phyloP scores from a whole-genome alignment of 1,140 invertebrate species.

The Tetramorium alpestre region DNA sequence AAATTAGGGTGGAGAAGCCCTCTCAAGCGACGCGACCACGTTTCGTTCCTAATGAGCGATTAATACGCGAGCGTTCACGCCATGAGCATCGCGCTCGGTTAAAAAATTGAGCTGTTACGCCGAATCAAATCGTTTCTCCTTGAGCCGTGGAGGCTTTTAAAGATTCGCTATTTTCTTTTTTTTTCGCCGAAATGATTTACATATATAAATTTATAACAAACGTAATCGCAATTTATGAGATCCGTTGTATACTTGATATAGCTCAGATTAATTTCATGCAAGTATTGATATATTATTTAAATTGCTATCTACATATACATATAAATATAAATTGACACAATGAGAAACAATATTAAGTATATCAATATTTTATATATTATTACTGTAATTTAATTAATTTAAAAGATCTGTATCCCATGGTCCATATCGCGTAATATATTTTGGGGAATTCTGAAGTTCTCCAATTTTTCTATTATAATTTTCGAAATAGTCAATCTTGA shows the following conservation, averaged over 20 bases:
- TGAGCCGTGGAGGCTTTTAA: background rate
- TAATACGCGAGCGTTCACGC: slow-evolving; percentile 7
- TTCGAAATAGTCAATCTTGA: background rate
- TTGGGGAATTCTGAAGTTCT: background rate
- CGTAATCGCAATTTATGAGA: background rate
- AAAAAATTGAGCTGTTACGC: background rate
- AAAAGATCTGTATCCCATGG: background rate
- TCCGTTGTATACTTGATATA: background rate
- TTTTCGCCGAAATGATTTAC: background rate
- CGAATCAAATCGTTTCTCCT: background rate
- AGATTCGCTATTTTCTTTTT: background rate
- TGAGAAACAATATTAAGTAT: background rate
- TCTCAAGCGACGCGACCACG: background rate
- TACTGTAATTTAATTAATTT: background rate
- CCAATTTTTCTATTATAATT: background rate
- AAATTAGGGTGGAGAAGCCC: slow-evolving; percentile 14
- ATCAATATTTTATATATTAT: background rate
- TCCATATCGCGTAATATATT: background rate
- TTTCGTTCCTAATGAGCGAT: slow-evolving; percentile 24
- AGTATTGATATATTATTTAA: background rate
- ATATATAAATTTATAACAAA: background rate
- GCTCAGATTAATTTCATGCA: background rate
- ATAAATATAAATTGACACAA: background rate
- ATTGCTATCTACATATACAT: background rate
- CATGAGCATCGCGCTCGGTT: background rate